phyloP scores from a whole-genome alignment of 1,140 invertebrate species.

The Hyphantria cunea region DNA sequence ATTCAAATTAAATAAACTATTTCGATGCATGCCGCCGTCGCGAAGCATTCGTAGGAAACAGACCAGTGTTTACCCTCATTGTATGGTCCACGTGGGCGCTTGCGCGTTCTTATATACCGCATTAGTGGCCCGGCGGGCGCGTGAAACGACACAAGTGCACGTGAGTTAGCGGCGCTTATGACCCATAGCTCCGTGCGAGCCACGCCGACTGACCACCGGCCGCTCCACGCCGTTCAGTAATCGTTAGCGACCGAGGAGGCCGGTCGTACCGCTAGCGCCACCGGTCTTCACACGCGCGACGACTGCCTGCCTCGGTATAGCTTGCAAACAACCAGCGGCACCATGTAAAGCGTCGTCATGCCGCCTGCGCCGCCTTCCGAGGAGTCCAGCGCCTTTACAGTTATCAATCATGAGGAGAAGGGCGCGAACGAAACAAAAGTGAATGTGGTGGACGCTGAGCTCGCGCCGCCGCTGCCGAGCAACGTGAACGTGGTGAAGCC shows the following conservation, averaged over 20 bases:
- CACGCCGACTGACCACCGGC: slow-evolving; percentile 37
- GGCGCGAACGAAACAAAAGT: slow-evolving; percentile 9
- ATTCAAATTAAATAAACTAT: slow-evolving; percentile 11
- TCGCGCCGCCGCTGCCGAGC: slow-evolving; percentile 32
- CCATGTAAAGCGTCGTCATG: slow-evolving; percentile 43
- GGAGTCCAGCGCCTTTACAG: slow-evolving; percentile 76
- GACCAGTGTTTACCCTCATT: slow-evolving; percentile 8
- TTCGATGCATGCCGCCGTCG: slow-evolving; percentile 1
- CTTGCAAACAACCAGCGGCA: neutral
- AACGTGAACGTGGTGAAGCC: slow-evolving; percentile 67
- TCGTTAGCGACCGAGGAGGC: slow-evolving; percentile 22
- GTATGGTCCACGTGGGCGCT: slow-evolving; percentile 7
- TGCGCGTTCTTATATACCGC: slow-evolving; percentile 11
- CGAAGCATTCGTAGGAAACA: slow-evolving; percentile 3
- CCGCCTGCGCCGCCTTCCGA: slow-evolving; percentile 62
- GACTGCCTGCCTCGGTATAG: neutral
- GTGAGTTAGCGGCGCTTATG: slow-evolving; percentile 8
- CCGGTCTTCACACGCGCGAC: slow-evolving; percentile 17
- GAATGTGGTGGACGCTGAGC: slow-evolving; percentile 1
- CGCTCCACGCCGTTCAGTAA: slow-evolving; percentile 33
- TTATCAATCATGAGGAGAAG: slow-evolving; percentile 69
- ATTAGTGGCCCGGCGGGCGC: neutral
- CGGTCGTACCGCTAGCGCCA: slow-evolving; percentile 33
- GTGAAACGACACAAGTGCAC: slow-evolving; percentile 1
- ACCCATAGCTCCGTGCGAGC: slow-evolving; percentile 1